Conservation (phyloP, 1,140 invertebrate genomes). For the Telenomus remus region DNA sequence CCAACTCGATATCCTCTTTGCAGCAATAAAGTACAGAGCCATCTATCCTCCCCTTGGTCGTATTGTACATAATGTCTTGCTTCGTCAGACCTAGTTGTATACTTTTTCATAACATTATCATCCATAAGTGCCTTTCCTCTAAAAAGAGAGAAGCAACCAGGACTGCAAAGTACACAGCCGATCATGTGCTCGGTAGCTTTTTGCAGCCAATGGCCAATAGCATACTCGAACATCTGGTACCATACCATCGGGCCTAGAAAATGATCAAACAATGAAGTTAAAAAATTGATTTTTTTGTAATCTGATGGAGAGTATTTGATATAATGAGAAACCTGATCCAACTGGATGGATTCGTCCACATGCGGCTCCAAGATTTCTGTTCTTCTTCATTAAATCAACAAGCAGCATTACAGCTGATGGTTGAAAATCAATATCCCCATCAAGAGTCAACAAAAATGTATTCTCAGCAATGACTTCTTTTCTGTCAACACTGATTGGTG, state of each 20-base stretch:
- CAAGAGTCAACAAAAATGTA: slow-evolving; percentile 95
- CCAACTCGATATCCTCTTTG: slow-evolving; percentile 96
- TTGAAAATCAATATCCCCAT: slow-evolving; percentile 99
- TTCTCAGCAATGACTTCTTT: slow-evolving; percentile 98
- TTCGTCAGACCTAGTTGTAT: slow-evolving; percentile 94
- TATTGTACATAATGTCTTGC: slow-evolving; percentile 98
- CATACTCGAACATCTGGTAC: slow-evolving; percentile 99
- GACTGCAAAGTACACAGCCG: slow-evolving; percentile 97
- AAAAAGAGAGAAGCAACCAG: slow-evolving; percentile 98
- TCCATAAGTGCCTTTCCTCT: slow-evolving; percentile 98
- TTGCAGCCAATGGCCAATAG: slow-evolving; percentile 99
- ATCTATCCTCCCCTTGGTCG: slow-evolving; percentile 98
- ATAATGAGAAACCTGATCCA: slow-evolving; percentile 82
- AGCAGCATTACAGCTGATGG: slow-evolving; percentile 95
- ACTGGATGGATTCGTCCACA: slow-evolving; percentile 99
- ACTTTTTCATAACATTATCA: slow-evolving; percentile 98
- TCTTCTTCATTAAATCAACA: slow-evolving; percentile 99
- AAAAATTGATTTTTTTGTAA: too few species aligned
- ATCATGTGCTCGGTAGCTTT: slow-evolving; percentile 99
- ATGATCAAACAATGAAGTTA: not conserved
- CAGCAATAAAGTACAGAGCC: slow-evolving; percentile 95
- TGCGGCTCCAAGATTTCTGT: slow-evolving; percentile 96
- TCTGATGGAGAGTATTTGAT: too few species aligned
- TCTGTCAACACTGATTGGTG: slow-evolving; percentile 93
- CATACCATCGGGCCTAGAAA: slow-evolving; percentile 94